Base-by-base conservation (phyloP, 2,888 invertebrate species). In the Muschampia plurimacula region DNA sequence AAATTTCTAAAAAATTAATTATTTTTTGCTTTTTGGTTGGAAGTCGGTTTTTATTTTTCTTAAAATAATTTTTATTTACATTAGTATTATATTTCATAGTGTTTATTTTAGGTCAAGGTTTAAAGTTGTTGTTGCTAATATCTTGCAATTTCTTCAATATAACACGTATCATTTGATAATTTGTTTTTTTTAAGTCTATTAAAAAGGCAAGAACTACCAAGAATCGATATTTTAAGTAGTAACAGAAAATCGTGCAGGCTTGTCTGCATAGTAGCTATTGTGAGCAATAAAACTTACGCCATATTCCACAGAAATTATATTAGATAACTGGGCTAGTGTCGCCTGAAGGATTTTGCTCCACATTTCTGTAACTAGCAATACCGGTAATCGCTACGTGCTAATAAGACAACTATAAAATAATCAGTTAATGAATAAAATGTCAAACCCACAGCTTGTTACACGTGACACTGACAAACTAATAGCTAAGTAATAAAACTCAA, bases 281-380 rank as follows among this genome's bases (percentile, higher is more conserved):
- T 87, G 84, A 84, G 86, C 83, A 87, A 88, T 89, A 88, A 89
- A 89, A 89, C 86, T 86, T 86, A 66, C 59, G 71, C 86, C 81
- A 84, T 82, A 75, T 59, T 44, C 86, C 84, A 87, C 86, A 88
- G 85, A 89, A 89, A 89, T 89, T 87, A 86, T 87, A 86, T 86
- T 88, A 89, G 81, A 76, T 76, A 77, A 68, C 70, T 59, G 59
- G 59, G 59, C 65, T 28, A 59, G 66, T 66, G 66, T 71, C 66
- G 66, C 71, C 70, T 13, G 70, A 66, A 71, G 71, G 71, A 60
- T 60, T 67, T 67, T 67, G 60, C 52, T 67, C 52, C 67, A 62
- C 41, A 72, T 72, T 72, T 62, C 52, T 72, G 60, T 67, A 62
- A 69, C 49, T 36, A 60, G 62, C 52, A 36, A 72, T 46, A 39